These are phyloP conservation scores for Leptopilina syphax DNA, from an alignment of 2,888 invertebrate genomes.

Conservation along the genomic window DNA sequence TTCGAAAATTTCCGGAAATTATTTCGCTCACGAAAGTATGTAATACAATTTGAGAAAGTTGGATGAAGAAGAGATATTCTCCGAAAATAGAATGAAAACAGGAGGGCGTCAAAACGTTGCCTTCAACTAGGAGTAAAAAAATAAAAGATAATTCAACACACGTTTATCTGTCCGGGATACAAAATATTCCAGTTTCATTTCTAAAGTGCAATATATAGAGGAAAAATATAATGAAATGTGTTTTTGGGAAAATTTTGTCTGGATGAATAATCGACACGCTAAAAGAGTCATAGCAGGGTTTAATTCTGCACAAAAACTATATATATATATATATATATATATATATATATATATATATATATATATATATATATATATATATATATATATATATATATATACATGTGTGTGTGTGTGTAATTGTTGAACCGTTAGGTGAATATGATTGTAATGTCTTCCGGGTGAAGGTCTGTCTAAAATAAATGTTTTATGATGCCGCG, in stretches of 20 bases:
- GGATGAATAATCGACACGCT: slow-evolving; percentile 14
- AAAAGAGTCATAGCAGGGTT: slow-evolving; percentile 5
- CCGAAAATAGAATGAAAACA: slow-evolving; percentile 21
- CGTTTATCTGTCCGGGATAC: not conserved
- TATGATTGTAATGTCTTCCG: slow-evolving; percentile 33
- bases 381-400: too few relatives aligned
- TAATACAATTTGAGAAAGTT: not conserved
- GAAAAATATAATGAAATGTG: not conserved
- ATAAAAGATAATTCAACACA: not conserved
- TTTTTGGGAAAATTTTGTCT: not conserved
- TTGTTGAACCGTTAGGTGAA: slow-evolving; percentile 32
- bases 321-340: not conserved
- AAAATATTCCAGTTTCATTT: slow-evolving; percentile 19
- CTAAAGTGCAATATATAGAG: not conserved
- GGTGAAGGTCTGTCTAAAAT: slow-evolving; percentile 34
- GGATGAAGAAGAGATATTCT: not conserved
- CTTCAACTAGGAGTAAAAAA: not conserved
- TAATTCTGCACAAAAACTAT: slow-evolving; percentile 6
- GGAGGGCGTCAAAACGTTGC: not conserved
- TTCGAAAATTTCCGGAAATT: not conserved
- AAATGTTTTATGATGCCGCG: slow-evolving; percentile 29
- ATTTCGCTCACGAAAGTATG: not conserved
- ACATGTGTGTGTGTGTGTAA: not conserved
- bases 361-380: not conserved
- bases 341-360: too few relatives aligned